Conservation (phyloP, 2,797 vertebrate species). For the Hydrolagus colliei region DNA sequence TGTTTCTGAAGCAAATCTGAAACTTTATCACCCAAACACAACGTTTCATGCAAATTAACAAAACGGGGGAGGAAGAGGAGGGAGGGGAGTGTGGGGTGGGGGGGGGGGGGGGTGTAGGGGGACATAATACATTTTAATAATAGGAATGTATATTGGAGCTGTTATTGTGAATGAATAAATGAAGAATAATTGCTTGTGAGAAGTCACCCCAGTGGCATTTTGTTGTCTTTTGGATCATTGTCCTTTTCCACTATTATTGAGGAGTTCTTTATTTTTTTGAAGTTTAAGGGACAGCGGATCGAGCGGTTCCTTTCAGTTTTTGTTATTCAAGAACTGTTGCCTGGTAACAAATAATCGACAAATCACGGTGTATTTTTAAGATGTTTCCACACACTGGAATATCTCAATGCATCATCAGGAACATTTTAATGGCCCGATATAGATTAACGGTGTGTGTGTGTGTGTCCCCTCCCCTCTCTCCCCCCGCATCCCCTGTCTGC, state of each 20-base stretch:
- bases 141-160: slow-evolving; percentile 77
- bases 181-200: slow-evolving; percentile 98
- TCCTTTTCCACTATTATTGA: slow-evolving; percentile 93
- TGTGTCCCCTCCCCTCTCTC: no score
- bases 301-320: slow-evolving; percentile 98
- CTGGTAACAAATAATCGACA: slow-evolving; percentile 95
- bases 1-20: slow-evolving; percentile 41
- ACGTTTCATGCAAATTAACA: slow-evolving; percentile 68
- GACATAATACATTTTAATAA: slow-evolving; percentile 52
- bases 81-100: no score
- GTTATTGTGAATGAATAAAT: slow-evolving; percentile 83
- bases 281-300: slow-evolving; percentile 59
- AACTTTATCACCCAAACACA: slow-evolving; percentile 50
- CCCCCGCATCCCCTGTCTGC: no score
- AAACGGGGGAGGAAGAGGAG: slow-evolving; percentile 80
- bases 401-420: slow-evolving; percentile 90
- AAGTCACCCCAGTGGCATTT: slow-evolving; percentile 98
- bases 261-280: slow-evolving; percentile 69
- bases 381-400: slow-evolving; percentile 83
- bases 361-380: slow-evolving; percentile 91
- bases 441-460: slow-evolving; percentile 82
- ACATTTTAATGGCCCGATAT: slow-evolving; percentile 78
- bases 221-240: slow-evolving; percentile 96
- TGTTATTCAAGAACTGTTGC: slow-evolving; percentile 98
- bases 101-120: slow-evolving; percentile 50